Evolutionary conservation across 92 coral and sea anemone genomes (phyloP), one percentile per base, ranked within the genome.

Genomic region (Chrysogorgia sp.): DNA sequence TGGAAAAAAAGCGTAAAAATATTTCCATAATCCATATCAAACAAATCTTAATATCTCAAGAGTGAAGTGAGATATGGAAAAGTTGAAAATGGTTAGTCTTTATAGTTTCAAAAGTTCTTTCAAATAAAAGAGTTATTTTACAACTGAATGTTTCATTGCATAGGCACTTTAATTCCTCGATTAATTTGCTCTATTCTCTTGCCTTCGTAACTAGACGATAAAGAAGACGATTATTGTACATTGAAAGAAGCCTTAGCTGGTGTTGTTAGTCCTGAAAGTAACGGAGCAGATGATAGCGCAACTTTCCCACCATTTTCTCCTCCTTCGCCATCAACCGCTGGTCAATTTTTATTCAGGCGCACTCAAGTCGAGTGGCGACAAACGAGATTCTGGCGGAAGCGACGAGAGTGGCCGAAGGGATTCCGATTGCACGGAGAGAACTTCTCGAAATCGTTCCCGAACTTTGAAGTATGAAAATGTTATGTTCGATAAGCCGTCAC

Each of bases 381-480:
- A 72, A 2, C 64, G 52, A 19, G 79, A 72, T 21, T 72, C 79
- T 6, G 79, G 79, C 10, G 79, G 79, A 0, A 72, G 65, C 79
- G 79, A 72, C 63, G 79, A 72, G 59, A 72, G 79, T 33, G 35
- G 79, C 79, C 84, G 82, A 78, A 45, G 81, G 53, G 25, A 40
- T 13, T 41, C 79, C 58, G 58, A 55, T 24, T 72, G 47, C 32
- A 30, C 63, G 10, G 78, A 71, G 3, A 7, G 83, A 76, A 58
- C 85, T 79, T 50, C 24, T 76, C 12, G 58, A 66, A 19, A 41
- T 59, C 30, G 90, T 59, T 58, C 85, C 30, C 40, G 77, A 75
- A 34, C 99, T 17, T 83, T 96, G 75, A 66, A 91, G 37, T 96
- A 96, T 47, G 99, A 96, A 66, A 96, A 96, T 77, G 99, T 96